Conservation (phyloP, 2,888 invertebrate genomes). For the Camponotus fellah region DNA sequence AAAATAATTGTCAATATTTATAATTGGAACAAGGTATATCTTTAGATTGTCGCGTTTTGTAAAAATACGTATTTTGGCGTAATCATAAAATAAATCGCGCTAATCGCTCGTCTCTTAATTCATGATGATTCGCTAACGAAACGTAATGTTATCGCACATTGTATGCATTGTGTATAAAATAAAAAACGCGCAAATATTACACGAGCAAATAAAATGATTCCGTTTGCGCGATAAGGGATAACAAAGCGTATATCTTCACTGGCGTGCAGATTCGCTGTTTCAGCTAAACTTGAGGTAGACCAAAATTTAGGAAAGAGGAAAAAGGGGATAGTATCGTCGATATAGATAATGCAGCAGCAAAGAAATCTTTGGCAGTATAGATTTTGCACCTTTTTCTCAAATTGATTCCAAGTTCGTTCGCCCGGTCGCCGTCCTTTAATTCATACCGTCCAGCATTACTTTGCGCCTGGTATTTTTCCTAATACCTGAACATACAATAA, state of each 20-base stretch:
- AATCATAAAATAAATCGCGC: background rate
- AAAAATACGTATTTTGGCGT: background rate
- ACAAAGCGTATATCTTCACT: constrained; percentile 29
- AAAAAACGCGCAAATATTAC: constrained; percentile 28
- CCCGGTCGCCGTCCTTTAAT: constrained; percentile 57
- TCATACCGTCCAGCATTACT: constrained; percentile 80
- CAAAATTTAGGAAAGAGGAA: constrained; percentile 75
- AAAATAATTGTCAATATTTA: background rate
- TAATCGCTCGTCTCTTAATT: background rate
- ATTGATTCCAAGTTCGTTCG: constrained; percentile 67
- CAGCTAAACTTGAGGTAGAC: constrained; percentile 79
- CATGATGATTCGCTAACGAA: constrained; percentile 1
- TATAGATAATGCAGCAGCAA: constrained; percentile 72
- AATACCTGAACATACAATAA: constrained; percentile 83
- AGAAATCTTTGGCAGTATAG: constrained; percentile 78
- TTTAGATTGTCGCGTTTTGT: constrained; percentile 23
- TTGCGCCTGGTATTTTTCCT: constrained; percentile 87
- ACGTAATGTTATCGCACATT: constrained; percentile 2
- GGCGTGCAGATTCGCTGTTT: constrained; percentile 53
- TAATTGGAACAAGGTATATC: constrained; percentile 8
- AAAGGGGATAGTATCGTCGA: constrained; percentile 67
- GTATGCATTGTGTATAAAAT: constrained; percentile 8
- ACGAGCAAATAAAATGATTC: constrained; percentile 24
- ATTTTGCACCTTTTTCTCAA: constrained; percentile 68
- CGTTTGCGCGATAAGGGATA: constrained; percentile 25